Percentiles rank a stretch among this genome's conserved stretches.
Conservation (phyloP, 2,888 invertebrate species). For the Phengaris alcon region DNA sequence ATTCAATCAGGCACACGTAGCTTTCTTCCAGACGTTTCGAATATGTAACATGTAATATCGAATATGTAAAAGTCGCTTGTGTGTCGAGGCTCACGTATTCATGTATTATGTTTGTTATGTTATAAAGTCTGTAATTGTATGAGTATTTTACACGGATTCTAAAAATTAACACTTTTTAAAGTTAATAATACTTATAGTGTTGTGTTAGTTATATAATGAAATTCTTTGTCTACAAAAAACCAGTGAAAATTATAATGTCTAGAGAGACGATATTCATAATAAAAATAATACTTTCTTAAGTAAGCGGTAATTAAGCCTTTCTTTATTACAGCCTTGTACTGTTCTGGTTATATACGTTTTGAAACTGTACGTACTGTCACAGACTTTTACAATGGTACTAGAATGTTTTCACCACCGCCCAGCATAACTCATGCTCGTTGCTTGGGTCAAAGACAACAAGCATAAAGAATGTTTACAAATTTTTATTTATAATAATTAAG, state of each 20-base stretch:
- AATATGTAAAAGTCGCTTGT: not conserved
- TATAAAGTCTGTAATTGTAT: too few species aligned
- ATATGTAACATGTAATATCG: not conserved
- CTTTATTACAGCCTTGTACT: not conserved
- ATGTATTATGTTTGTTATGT: not conserved
- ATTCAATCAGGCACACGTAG: constrained; percentile 35
- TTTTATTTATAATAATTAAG: too few species aligned
- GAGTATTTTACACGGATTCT: too few species aligned
- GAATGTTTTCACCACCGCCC: not conserved
- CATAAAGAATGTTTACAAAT: too few species aligned
- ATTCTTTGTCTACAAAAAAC: not conserved
- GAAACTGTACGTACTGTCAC: constrained; percentile 1
- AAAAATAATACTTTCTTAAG: constrained; percentile 2
- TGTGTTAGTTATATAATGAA: too few species aligned
- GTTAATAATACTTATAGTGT: too few species aligned
- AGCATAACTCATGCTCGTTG: not conserved
- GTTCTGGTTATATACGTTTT: not conserved
- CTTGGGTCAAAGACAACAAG: not conserved
- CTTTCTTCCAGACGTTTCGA: constrained; percentile 48
- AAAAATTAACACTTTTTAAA: too few species aligned
- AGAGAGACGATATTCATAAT: not conserved
- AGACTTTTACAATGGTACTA: not conserved
- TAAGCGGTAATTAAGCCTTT: not conserved
- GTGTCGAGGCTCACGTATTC: not conserved
- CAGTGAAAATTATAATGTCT: not conserved